Conservation (phyloP, 2,888 invertebrate genomes). For the Leptinotarsa juncta region DNA sequence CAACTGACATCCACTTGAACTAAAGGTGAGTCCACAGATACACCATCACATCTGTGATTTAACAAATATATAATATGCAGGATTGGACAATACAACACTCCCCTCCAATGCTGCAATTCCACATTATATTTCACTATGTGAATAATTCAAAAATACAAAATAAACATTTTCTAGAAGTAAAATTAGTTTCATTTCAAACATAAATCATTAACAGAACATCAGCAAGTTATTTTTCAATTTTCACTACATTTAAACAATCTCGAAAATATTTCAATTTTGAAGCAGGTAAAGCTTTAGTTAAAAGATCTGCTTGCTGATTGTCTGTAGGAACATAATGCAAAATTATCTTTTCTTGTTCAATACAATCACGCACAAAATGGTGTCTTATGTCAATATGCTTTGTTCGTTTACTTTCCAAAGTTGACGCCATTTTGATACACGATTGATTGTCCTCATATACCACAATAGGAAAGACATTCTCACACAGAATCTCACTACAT, state of each 20-base stretch:
- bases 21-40: background rate
- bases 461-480: constrained; percentile 28
- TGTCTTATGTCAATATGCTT: constrained; percentile 42
- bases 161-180: constrained; percentile 11
- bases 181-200: background rate
- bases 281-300: constrained; percentile 30
- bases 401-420: constrained; percentile 43
- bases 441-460: constrained; percentile 35
- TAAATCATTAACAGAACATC: constrained; percentile 15
- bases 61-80: no score
- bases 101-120: constrained; percentile 15
- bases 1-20: background rate
- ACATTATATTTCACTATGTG: background rate
- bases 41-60: no score
- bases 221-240: constrained; percentile 13
- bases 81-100: background rate
- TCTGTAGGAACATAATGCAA: constrained; percentile 30
- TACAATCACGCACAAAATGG: constrained; percentile 33
- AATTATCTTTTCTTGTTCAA: constrained; percentile 25
- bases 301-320: constrained; percentile 29
- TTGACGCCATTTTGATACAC: constrained; percentile 41
- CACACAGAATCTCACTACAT: constrained; percentile 20
- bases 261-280: constrained; percentile 14
- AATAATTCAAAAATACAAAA: constrained; percentile 3
- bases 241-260: constrained; percentile 17